Evolutionary conservation across 53 echinoderm and acorn worm species (phyloP).

Genomic region (Apostichopus leukothele): DNA sequence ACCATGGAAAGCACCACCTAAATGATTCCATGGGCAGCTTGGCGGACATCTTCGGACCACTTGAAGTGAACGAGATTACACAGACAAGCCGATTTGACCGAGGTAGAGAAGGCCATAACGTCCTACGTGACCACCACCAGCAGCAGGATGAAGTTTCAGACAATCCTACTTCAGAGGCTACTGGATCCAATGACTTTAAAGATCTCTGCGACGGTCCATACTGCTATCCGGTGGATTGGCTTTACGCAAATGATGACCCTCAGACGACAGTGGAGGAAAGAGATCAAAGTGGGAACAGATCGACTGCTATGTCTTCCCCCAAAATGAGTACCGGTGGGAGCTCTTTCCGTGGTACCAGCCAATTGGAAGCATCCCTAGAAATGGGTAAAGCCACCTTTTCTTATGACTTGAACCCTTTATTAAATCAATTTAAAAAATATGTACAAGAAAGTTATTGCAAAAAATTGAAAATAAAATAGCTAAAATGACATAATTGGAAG

Average conservation of each 20-base stretch:
- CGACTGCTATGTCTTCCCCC: background rate
- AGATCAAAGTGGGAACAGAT: constrained; percentile 25
- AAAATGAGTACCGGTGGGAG: background rate
- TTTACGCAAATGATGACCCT: background rate
- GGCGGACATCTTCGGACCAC: background rate
- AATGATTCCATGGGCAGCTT: background rate
- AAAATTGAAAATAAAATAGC: too few relatives aligned
- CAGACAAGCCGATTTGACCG: background rate
- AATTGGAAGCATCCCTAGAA: background rate
- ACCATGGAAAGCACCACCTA: background rate
- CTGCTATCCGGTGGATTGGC: constrained; percentile 16
- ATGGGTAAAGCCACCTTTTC: background rate
- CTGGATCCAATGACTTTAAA: background rate
- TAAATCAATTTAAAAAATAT: too few relatives aligned
- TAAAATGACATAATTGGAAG: too few relatives aligned
- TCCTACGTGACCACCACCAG: background rate
- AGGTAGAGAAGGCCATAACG: background rate
- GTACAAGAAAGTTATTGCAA: too few relatives aligned
- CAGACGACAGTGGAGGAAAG: background rate
- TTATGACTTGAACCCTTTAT: background rate
- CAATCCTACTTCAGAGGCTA: background rate
- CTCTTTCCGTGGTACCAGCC: constrained; percentile 14
- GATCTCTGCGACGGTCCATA: background rate
- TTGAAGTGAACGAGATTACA: background rate
- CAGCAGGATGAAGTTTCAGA: background rate